Evolutionary conservation across 2,113 vertebrate species (phyloP), one percentile per base, ranked within the genome.

Genomic region (Tachuris rubrigastra): DNA sequence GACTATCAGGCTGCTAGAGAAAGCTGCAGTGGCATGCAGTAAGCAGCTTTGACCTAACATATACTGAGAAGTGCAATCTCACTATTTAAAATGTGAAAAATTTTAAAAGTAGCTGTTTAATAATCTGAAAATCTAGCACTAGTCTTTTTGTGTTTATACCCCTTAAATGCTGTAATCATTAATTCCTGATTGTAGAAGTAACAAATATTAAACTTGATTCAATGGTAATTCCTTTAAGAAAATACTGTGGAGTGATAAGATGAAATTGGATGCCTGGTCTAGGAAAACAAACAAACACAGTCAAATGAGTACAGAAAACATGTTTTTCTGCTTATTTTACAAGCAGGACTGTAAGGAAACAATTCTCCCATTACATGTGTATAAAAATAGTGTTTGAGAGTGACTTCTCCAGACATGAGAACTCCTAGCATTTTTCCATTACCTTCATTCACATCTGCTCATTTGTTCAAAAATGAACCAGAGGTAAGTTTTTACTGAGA

Each of bases 401-500:
- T 74, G 85, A 60, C 66, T 89, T 94, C 67, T 90, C 41, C 96
- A 96, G 68, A 33, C 81, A 63, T 79, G 90, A 94, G 65, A 93
- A 77, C 63, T 91, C 58, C 83, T 93, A 92, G 56, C 52, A 62
- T 95, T 96, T 89, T 72, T 53, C 85, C 0, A 3, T 85, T 96
- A 89, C 84, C 86, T 81, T 94, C 60, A 71, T 85, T 69, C 30
- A 95, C 92, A 83, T 75, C 78, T 85, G 81, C 85, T 81, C 50
- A 49, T 90, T 96, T 92, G 65, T 93, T 95, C 92, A 77, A 91
- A 96, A 94, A 73, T 67, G 72, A 60, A 77, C 76, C 58, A 80
- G 77, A 87, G 80, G 68, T 96, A 96, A 86, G 83, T 98, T 93
- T 97, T 96, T 49, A 79, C 63, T 77, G 83, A 59, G 49, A 88